phyloP scores from a whole-genome alignment of 2,888 invertebrate genomes.

The Ophioninae sp. region DNA sequence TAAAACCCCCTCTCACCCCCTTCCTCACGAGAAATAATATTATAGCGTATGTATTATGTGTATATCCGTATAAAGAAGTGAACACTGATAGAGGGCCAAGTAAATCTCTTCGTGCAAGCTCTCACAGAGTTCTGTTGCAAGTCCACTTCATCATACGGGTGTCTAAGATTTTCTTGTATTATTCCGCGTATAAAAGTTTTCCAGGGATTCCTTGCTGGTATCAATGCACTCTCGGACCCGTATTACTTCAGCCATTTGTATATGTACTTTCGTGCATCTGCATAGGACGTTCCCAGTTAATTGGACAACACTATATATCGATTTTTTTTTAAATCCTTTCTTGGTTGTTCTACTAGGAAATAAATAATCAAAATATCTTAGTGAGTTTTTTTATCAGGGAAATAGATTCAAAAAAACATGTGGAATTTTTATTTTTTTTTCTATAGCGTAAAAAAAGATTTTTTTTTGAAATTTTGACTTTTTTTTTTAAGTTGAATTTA shows the following conservation, averaged over 20 bases:
- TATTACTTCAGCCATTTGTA: conserved; percentile 35
- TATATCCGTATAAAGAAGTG: conserved; percentile 27
- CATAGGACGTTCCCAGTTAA: conserved; percentile 16
- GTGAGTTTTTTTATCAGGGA: too few species aligned
- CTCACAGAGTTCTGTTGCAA: conserved; percentile 47
- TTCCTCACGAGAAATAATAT: conserved; percentile 23
- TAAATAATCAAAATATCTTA: too few species aligned
- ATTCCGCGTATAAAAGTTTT: conserved; percentile 52
- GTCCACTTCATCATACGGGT: conserved; percentile 58
- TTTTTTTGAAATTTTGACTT: too few species aligned
- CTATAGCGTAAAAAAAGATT: too few species aligned
- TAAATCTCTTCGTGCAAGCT: conserved; percentile 50
- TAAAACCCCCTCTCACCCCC: too few species aligned
- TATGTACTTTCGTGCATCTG: not conserved
- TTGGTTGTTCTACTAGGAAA: too few species aligned
- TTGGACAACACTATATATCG: not conserved
- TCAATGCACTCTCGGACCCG: conserved; percentile 32
- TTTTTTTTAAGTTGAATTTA: too few species aligned
- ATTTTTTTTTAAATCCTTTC: too few species aligned
- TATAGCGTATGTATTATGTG: conserved; percentile 19
- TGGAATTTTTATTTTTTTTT: too few species aligned
- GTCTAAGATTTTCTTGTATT: conserved; percentile 57
- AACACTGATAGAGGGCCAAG: conserved; percentile 54
- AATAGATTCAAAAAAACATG: too few species aligned
- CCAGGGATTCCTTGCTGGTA: conserved; percentile 31